Percentiles rank a stretch among this genome's conserved stretches.
phyloP scores from a whole-genome alignment of 2,797 vertebrate genomes.

The Acrossocheilus wenchowensis region DNA sequence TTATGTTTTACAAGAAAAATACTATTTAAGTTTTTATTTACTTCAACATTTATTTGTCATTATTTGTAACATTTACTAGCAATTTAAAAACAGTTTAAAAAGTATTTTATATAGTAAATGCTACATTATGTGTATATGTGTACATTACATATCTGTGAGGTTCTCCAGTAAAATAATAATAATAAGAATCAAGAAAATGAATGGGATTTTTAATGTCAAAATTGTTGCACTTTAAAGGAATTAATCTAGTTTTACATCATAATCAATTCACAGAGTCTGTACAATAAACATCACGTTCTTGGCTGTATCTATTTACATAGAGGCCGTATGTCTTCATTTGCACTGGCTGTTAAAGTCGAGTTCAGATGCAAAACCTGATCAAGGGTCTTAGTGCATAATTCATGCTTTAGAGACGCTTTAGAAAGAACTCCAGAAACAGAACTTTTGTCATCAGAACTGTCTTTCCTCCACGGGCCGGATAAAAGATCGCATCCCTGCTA shows the following conservation, averaged over 20 bases:
- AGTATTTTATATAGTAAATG: background rate
- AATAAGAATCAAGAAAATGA: background rate
- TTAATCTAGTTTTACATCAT: background rate
- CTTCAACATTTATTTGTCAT: background rate
- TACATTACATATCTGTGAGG: background rate
- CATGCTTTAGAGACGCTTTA: constrained; percentile 22
- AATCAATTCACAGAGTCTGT: background rate
- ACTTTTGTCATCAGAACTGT: constrained; percentile 16
- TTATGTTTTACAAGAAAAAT: background rate
- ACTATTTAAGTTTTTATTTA: background rate
- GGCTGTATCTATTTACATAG: too few relatives aligned
- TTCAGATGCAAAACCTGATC: background rate
- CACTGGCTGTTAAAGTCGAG: background rate
- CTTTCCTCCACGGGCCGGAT: constrained; percentile 34
- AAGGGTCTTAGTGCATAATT: constrained; percentile 43
- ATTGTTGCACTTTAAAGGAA: background rate
- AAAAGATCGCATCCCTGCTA: constrained; percentile 30
- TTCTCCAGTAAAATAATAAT: background rate
- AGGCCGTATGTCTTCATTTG: background rate
- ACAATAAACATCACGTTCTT: background rate
- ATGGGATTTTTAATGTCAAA: background rate
- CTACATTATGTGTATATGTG: too few relatives aligned
- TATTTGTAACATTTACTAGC: background rate
- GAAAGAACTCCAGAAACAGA: constrained; percentile 12
- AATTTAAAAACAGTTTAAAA: background rate